phyloP scores from a whole-genome alignment of 1,140 invertebrate genomes.

The Zeugodacus cucurbitae region DNA sequence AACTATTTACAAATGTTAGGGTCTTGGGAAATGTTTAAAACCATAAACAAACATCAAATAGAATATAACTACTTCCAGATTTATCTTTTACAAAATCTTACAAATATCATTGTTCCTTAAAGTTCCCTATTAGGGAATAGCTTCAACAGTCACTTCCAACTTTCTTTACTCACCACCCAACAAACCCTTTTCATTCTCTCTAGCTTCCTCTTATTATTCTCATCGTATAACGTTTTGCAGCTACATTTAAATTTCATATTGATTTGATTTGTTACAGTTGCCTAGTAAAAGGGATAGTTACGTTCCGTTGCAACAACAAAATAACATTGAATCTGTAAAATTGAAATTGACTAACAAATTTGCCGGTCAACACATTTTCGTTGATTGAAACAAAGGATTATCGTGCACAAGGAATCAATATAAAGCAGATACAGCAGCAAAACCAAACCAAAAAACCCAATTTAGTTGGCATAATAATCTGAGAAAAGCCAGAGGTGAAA shows the following conservation, averaged over 20 bases:
- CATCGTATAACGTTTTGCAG: not conserved
- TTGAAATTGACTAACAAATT: not conserved
- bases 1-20: no score
- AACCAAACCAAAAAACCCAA: not conserved
- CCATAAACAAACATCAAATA: no score
- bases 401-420: not conserved
- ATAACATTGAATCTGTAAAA: not conserved
- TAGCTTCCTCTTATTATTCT: not conserved
- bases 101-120: no score
- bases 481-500: not conserved
- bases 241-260: slow-evolving; percentile 15
- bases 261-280: slow-evolving; percentile 1
- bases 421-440: not conserved
- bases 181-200: not conserved
- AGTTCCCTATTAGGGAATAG: no score
- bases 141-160: no score
- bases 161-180: no score
- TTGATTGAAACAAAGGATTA: slow-evolving; percentile 15
- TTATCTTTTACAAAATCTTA: no score
- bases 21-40: no score
- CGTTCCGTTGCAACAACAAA: not conserved
- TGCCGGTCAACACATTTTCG: slow-evolving; percentile 10
- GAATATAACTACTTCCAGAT: no score
- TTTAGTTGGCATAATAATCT: not conserved
- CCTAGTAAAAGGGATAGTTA: not conserved